These are phyloP conservation scores for Pterois miles DNA, from an alignment of 2,797 vertebrate species.

Conservation along the genomic window DNA sequence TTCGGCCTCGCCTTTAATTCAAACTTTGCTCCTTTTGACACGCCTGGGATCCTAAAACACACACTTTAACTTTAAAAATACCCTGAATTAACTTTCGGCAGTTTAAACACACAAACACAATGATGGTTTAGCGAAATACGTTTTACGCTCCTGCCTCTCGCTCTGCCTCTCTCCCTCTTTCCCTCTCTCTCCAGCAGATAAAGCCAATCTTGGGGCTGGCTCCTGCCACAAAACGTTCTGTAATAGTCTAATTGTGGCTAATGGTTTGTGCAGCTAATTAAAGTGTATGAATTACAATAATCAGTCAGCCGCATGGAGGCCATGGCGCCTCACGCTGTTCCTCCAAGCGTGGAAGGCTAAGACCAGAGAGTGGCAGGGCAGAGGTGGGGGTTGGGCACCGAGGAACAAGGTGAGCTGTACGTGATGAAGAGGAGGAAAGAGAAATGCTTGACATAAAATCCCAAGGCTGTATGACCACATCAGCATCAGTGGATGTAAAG, in stretches of 20 bases:
- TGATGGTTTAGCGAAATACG: conserved; percentile 26
- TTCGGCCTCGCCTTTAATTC: neutral
- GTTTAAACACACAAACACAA: conserved; percentile 28
- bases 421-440: conserved; percentile 48
- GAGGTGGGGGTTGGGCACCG: conserved; percentile 29
- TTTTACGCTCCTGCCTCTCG: conserved; percentile 25
- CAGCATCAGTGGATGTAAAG: conserved; percentile 10
- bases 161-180: neutral
- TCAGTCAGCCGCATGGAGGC: conserved; percentile 94
- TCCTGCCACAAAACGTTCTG: conserved; percentile 98
- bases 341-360: conserved; percentile 74
- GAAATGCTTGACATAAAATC: conserved; percentile 36
- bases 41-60: neutral
- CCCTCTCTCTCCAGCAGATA: conserved; percentile 61
- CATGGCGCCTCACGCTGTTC: conserved; percentile 70
- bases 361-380: conserved; percentile 24
- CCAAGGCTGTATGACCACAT: conserved; percentile 5
- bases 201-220: conserved; percentile 77
- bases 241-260: conserved; percentile 99
- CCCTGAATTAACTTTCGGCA: neutral
- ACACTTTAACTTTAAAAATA: neutral
- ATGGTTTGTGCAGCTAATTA: conserved; percentile 99
- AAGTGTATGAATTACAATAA: conserved; percentile 99
- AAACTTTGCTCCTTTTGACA: neutral
- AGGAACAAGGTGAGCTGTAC: conserved; percentile 57